Evolutionary conservation across 2,113 vertebrate genomes (phyloP).

Genomic region (Bufo gargarizans): DNA sequence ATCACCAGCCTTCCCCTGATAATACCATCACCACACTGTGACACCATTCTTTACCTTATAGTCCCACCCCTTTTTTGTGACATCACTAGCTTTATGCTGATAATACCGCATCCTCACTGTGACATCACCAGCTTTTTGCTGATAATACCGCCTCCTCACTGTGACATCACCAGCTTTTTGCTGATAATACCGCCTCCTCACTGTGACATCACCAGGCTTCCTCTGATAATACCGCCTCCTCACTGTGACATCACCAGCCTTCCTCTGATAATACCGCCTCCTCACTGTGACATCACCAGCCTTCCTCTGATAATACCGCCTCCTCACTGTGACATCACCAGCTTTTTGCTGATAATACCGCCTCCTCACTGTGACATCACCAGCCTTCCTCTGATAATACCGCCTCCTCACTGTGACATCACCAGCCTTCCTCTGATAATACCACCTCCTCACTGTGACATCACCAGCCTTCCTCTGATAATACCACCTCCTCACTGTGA

Average conservation of each 20-base stretch:
- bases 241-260: no score
- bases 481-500: no score
- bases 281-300: neutral
- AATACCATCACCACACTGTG: neutral
- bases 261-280: no score
- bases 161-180: neutral
- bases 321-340: conserved; percentile 1
- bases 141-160: neutral
- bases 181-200: neutral
- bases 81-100: no score
- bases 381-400: neutral
- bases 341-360: neutral
- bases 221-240: no score
- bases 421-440: neutral
- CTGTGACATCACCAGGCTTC: neutral
- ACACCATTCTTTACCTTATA: no score
- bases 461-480: neutral
- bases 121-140: no score
- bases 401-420: no score
- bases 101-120: no score
- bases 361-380: neutral
- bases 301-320: neutral
- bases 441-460: neutral
- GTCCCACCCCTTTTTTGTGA: no score
- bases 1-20: neutral